A percentile compares a stretch with the other conserved stretches of the same genome.
Evolutionary conservation across 1,140 invertebrate genomes (phyloP).

Genomic region (Bombus superbus): DNA sequence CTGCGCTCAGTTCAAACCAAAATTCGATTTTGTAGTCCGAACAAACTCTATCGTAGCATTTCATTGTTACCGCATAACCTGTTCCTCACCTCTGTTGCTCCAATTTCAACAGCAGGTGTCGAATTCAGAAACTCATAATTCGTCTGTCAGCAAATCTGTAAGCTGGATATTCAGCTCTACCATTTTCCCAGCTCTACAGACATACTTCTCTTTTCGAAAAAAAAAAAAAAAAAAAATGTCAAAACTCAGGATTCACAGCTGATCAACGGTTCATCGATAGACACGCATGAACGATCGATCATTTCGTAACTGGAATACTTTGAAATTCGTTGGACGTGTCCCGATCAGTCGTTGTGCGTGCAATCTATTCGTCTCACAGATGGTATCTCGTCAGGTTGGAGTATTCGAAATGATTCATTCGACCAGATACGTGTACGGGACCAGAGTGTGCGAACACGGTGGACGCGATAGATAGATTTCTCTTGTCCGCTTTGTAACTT

Average conservation of each 20-base stretch:
- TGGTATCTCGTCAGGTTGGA: conserved; percentile 47
- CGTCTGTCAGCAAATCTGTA: neutral
- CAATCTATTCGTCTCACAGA: conserved; percentile 57
- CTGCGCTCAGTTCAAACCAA: neutral
- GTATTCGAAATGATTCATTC: conserved; percentile 51
- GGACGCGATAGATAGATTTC: conserved; percentile 33
- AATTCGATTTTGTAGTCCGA: neutral
- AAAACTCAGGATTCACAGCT: neutral
- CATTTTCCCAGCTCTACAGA: neutral
- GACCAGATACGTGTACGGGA: conserved; percentile 28
- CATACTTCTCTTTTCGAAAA: too few species aligned
- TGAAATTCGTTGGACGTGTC: conserved; percentile 26
- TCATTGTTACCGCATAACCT: neutral
- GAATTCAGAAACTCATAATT: neutral
- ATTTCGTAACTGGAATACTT: conserved; percentile 34
- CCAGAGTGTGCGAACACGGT: neutral
- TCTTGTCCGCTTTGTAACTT: conserved; percentile 58
- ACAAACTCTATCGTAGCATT: neutral
- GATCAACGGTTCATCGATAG: neutral
- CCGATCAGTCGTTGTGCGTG: conserved; percentile 35
- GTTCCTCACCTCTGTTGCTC: neutral
- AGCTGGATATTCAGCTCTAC: neutral
- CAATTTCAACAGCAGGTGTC: neutral
- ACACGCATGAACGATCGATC: neutral
- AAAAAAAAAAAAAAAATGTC: neutral